A percentile compares a stretch with the other conserved stretches of the same genome.
Conservation (phyloP, 2,888 invertebrate species). For the Sinelater perroti region DNA sequence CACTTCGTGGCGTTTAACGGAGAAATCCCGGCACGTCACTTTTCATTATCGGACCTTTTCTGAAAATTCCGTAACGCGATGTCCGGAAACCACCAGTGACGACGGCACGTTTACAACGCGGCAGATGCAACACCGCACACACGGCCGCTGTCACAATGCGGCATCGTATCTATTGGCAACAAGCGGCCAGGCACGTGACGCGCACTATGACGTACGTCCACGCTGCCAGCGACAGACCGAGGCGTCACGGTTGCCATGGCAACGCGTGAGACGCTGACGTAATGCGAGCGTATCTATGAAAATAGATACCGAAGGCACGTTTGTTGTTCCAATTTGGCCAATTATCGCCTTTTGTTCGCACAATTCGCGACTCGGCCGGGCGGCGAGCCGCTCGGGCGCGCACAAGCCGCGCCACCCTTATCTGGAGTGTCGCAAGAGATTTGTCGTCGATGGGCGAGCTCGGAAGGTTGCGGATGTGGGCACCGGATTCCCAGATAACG, state of each 20-base stretch:
- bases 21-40: no score
- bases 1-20: no score
- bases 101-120: no score
- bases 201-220: conserved; percentile 50
- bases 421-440: conserved; percentile 14
- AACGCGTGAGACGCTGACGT: conserved; percentile 55
- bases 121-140: no score
- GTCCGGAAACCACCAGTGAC: no score
- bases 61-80: no score
- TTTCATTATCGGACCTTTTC: no score
- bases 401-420: no score
- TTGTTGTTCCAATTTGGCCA: conserved; percentile 22
- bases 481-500: conserved; percentile 5
- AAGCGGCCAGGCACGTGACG: conserved; percentile 40
- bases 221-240: conserved; percentile 36
- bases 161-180: no score
- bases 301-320: conserved; percentile 19
- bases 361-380: conserved; percentile 6
- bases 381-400: no score
- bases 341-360: conserved; percentile 23
- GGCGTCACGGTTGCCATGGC: conserved; percentile 59
- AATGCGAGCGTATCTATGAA: conserved; percentile 40
- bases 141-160: no score
- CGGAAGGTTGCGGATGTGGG: conserved; percentile 18
- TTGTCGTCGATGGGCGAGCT: neutral